phyloP scores from a whole-genome alignment of 2,888 invertebrate genomes.

The Phaedon cochleariae region DNA sequence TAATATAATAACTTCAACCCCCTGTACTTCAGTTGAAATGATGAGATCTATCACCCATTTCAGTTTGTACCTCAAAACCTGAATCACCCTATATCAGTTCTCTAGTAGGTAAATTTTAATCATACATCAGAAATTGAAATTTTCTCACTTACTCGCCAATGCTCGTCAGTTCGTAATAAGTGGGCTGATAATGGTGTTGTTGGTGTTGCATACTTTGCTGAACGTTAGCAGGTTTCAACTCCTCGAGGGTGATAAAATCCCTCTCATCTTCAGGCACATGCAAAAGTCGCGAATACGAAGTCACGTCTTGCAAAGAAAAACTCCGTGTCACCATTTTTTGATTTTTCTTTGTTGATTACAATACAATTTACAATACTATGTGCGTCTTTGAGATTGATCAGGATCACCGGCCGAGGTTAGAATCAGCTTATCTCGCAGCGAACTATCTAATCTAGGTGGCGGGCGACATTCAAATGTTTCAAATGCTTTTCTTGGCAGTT shows the following conservation, averaged over 20 bases:
- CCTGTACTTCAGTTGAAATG: too few species aligned
- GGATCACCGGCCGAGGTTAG: not conserved
- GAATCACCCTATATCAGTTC: too few species aligned
- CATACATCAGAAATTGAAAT: too few species aligned
- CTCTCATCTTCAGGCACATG: conserved; percentile 59
- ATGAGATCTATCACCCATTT: too few species aligned
- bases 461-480: conserved; percentile 45
- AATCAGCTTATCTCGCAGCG: not conserved
- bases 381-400: not conserved
- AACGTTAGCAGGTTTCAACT: conserved; percentile 54
- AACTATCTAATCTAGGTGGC: conserved; percentile 10
- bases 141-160: conserved; percentile 57
- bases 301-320: conserved; percentile 58
- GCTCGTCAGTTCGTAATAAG: conserved; percentile 58
- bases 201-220: conserved; percentile 41
- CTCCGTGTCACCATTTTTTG: conserved; percentile 59
- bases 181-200: conserved; percentile 54
- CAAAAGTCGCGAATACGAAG: conserved; percentile 59
- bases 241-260: conserved; percentile 60
- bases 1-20: too few species aligned
- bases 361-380: not conserved
- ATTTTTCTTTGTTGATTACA: not conserved
- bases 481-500: conserved; percentile 37
- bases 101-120: too few species aligned
- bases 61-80: too few species aligned